These are phyloP conservation scores for Elephas maximus DNA, from an alignment of 2,113 vertebrate species.

Conservation along the genomic window DNA sequence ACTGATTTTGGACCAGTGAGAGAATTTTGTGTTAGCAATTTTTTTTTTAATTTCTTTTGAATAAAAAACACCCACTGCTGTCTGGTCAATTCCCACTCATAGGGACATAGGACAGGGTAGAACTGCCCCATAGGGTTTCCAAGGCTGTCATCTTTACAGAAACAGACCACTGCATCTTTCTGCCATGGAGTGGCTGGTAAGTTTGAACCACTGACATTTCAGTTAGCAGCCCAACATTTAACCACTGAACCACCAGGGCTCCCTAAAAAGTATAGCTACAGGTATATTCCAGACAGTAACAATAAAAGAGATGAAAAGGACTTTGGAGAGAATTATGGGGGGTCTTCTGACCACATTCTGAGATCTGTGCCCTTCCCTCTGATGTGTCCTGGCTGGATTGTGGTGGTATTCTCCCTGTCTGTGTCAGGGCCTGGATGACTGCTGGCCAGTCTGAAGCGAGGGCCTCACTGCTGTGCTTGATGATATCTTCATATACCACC, in stretches of 20 bases:
- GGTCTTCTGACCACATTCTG: not conserved
- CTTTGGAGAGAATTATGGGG: not conserved
- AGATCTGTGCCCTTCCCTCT: not conserved
- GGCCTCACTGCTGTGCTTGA: fast-evolving
- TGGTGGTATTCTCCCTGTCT: not conserved
- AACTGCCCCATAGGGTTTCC: not conserved
- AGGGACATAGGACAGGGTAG: not conserved
- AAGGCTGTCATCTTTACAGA: not conserved
- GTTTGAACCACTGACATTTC: not conserved
- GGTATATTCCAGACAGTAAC: not conserved
- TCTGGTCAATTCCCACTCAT: not conserved
- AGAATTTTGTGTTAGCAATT: not conserved
- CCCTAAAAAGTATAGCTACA: not conserved
- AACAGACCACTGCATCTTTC: not conserved
- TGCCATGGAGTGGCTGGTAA: not conserved
- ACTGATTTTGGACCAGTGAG: not conserved
- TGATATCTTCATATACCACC: not conserved
- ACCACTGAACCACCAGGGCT: not conserved
- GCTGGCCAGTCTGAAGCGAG: not conserved
- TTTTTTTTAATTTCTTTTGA: not conserved
- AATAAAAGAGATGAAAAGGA: not conserved
- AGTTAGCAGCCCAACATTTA: not conserved
- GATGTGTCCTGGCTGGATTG: fast-evolving
- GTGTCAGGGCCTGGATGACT: fast-evolving
- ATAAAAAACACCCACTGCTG: not conserved